phyloP scores from a whole-genome alignment of 1,140 invertebrate genomes.

The Limonius californicus region DNA sequence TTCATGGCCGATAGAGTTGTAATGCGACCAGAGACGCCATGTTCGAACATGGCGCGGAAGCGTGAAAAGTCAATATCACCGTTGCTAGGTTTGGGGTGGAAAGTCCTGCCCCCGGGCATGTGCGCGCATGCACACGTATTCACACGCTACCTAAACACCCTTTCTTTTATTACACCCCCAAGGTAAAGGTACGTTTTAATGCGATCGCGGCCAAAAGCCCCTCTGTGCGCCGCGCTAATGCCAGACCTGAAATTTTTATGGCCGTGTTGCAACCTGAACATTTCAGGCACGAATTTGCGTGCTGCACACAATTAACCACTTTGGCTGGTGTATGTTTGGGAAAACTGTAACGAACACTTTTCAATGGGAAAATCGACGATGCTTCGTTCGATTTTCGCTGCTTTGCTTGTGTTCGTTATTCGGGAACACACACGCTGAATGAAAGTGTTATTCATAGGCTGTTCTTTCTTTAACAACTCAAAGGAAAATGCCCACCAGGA shows the following conservation, averaged over 20 bases:
- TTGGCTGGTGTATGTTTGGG: background rate
- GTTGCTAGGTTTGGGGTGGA: slow-evolving; percentile 21
- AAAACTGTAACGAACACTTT: background rate
- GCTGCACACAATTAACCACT: background rate
- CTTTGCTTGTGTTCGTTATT: too few relatives aligned
- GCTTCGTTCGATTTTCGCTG: too few relatives aligned
- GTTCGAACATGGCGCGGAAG: slow-evolving; percentile 22
- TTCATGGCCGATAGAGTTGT: slow-evolving; percentile 14
- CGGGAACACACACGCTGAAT: too few relatives aligned
- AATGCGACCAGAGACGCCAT: slow-evolving; percentile 15
- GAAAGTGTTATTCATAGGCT: too few relatives aligned
- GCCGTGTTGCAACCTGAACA: background rate
- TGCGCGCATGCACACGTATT: slow-evolving; percentile 21
- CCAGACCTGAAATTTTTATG: background rate
- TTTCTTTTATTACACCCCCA: slow-evolving; percentile 12
- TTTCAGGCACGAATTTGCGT: background rate
- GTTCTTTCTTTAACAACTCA: too few relatives aligned
- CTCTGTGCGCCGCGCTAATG: background rate
- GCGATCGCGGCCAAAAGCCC: background rate
- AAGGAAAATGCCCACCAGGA: too few relatives aligned
- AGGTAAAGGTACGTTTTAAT: background rate
- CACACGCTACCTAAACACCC: slow-evolving; percentile 6
- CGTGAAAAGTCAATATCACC: slow-evolving; percentile 27
- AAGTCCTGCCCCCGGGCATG: slow-evolving; percentile 11
- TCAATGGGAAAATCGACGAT: too few relatives aligned